Percentiles rank a stretch among this genome's conserved stretches.
phyloP scores from a whole-genome alignment of 2,797 vertebrate genomes.

The Myotis pilosus region DNA sequence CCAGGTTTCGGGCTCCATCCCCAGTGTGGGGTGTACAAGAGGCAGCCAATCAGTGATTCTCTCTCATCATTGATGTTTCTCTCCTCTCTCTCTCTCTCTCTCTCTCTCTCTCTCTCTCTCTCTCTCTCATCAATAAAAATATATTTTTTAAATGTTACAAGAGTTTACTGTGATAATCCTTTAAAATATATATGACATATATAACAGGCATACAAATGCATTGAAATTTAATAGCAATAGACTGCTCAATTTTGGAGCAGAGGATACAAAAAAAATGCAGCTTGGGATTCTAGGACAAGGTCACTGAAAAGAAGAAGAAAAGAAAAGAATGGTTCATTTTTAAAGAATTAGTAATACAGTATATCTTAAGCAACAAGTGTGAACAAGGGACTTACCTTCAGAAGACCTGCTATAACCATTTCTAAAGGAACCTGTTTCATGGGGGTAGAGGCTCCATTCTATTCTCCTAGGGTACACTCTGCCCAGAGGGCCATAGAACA shows the following conservation, averaged over 20 bases:
- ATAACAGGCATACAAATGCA: not conserved
- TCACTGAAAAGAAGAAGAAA: conserved; percentile 43
- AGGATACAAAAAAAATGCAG: not conserved
- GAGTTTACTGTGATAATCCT: not conserved
- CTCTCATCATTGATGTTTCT: no score
- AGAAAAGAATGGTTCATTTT: conserved; percentile 10
- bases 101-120: no score
- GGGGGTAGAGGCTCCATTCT: not conserved
- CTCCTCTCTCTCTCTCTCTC: no score
- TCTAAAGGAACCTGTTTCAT: not conserved
- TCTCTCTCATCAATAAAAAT: no score
- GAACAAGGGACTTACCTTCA: conserved; percentile 35
- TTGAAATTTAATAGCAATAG: not conserved
- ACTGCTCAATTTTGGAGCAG: not conserved
- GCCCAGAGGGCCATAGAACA: not conserved
- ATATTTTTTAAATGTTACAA: not conserved
- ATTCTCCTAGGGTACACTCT: not conserved
- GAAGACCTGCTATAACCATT: conserved; percentile 11
- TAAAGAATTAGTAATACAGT: not conserved
- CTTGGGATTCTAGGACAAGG: not conserved
- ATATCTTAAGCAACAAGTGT: not conserved
- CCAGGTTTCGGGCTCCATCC: no score
- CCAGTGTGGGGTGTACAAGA: no score
- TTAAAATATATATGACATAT: not conserved
- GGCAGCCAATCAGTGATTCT: no score